phyloP scores from a whole-genome alignment of 1,140 invertebrate species.

The Copidosoma floridanum region DNA sequence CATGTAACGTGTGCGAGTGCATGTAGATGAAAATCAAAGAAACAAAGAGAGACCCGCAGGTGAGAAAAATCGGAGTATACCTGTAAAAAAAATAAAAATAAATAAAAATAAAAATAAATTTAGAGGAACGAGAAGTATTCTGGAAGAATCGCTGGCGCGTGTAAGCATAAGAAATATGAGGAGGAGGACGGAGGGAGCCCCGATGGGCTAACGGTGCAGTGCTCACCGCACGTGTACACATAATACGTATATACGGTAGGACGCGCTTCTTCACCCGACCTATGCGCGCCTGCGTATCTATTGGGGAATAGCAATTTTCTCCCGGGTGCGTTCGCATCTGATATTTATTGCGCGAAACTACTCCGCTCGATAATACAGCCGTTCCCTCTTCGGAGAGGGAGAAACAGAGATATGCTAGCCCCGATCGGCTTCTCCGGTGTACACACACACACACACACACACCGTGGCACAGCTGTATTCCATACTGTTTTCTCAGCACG shows the following conservation, averaged over 20 bases:
- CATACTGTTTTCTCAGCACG: no score
- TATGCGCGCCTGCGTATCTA: neutral
- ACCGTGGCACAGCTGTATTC: no score
- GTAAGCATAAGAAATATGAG: neutral
- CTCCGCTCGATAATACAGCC: conserved; percentile 22
- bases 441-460: no score
- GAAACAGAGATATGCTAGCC: no score
- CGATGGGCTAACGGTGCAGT: conserved; percentile 15
- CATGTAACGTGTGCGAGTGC: neutral
- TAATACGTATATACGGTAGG: no score
- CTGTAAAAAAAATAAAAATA: no score
- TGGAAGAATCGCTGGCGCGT: neutral
- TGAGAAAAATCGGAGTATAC: no score
- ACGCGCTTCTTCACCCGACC: neutral
- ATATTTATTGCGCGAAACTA: conserved; percentile 30
- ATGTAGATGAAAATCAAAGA: conserved; percentile 8
- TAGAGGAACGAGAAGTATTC: no score
- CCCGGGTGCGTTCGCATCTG: conserved; percentile 12
- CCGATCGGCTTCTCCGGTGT: no score
- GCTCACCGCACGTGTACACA: neutral
- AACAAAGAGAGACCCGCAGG: no score
- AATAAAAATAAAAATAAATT: no score
- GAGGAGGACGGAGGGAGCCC: neutral
- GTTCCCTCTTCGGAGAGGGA: no score
- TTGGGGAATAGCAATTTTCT: conserved; percentile 29